Evolutionary conservation across 2,888 invertebrate genomes (phyloP).

Genomic region (Trichogramma evanescens): DNA sequence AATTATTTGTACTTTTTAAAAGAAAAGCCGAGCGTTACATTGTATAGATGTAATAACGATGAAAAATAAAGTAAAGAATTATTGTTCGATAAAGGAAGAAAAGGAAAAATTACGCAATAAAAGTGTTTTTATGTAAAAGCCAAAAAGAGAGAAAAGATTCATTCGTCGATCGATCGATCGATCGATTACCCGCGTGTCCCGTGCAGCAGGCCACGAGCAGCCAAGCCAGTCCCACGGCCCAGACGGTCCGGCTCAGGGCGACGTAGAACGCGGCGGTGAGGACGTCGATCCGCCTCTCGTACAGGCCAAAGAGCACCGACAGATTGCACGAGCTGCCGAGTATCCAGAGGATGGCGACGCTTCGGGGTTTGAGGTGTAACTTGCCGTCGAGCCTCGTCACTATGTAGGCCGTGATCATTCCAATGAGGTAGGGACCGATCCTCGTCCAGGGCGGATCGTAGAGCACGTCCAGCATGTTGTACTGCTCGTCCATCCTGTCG

Average conservation of each 20-base stretch:
- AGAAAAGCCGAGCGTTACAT: not conserved
- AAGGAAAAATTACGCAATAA: too few relatives aligned
- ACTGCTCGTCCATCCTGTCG: constrained; percentile 45
- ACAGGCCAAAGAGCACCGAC: constrained; percentile 46
- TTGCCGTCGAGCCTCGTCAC: constrained; percentile 36
- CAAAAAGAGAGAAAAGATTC: too few relatives aligned
- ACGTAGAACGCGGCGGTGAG: constrained; percentile 49
- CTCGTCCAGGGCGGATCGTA: constrained; percentile 45
- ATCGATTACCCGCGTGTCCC: constrained; percentile 48
- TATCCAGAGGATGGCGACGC: constrained; percentile 39
- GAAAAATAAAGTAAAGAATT: too few relatives aligned
- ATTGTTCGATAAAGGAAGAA: too few relatives aligned
- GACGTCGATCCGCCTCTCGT: constrained; percentile 46
- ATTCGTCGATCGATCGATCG: too few relatives aligned
- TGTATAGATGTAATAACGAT: too few relatives aligned
- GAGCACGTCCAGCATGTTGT: constrained; percentile 41
- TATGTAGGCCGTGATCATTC: constrained; percentile 49
- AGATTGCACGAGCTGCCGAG: constrained; percentile 45
- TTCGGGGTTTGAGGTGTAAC: constrained; percentile 18
- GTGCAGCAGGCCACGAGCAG: constrained; percentile 53
- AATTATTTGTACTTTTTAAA: not conserved
- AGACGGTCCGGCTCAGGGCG: constrained; percentile 50
- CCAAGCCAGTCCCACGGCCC: constrained; percentile 55
- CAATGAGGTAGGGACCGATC: constrained; percentile 43
- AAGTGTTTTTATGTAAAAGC: too few relatives aligned